These are phyloP conservation scores for Notodonta dromedarius DNA, from an alignment of 2,888 invertebrate genomes.

Conservation along the genomic window DNA sequence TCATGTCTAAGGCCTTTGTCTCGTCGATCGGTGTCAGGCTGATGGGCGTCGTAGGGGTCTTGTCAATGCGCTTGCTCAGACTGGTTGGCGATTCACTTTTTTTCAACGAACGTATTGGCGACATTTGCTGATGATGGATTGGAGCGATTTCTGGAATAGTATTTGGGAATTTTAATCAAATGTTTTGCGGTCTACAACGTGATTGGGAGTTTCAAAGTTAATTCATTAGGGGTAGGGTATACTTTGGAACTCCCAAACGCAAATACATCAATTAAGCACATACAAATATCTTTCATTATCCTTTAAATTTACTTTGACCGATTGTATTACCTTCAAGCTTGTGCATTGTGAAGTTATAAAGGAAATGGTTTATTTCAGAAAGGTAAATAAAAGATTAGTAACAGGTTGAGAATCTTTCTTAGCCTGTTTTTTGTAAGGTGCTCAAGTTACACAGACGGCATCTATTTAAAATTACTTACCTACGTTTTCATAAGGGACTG, in stretches of 20 bases:
- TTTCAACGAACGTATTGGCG: slow-evolving; percentile 79
- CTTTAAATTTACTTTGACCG: slow-evolving; percentile 12
- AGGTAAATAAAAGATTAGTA: slow-evolving; percentile 31
- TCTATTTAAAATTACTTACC: slow-evolving; percentile 35
- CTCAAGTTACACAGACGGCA: slow-evolving; percentile 29
- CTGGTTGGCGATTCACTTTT: slow-evolving; percentile 80
- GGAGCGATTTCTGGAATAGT: slow-evolving; percentile 80
- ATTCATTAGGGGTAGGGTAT: slow-evolving; percentile 1
- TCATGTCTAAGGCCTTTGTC: slow-evolving; percentile 76
- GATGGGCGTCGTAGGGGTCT: slow-evolving; percentile 79
- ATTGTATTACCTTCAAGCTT: neutral
- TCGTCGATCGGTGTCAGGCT: slow-evolving; percentile 81
- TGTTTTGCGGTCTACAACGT: slow-evolving; percentile 8
- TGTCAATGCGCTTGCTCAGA: slow-evolving; percentile 78
- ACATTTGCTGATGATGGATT: slow-evolving; percentile 82
- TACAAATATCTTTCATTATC: slow-evolving; percentile 36
- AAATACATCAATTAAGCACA: slow-evolving; percentile 48
- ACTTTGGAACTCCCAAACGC: slow-evolving; percentile 51
- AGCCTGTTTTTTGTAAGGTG: slow-evolving; percentile 41
- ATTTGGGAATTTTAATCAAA: slow-evolving; percentile 33
- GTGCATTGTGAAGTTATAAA: neutral
- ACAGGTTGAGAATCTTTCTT: slow-evolving; percentile 35
- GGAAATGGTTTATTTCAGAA: slow-evolving; percentile 10
- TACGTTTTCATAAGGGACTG: slow-evolving; percentile 34
- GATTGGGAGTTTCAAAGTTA: slow-evolving; percentile 41